These are phyloP conservation scores for Sebastes schlegelii DNA, from an alignment of 2,113 vertebrate genomes.

Conservation along the genomic window DNA sequence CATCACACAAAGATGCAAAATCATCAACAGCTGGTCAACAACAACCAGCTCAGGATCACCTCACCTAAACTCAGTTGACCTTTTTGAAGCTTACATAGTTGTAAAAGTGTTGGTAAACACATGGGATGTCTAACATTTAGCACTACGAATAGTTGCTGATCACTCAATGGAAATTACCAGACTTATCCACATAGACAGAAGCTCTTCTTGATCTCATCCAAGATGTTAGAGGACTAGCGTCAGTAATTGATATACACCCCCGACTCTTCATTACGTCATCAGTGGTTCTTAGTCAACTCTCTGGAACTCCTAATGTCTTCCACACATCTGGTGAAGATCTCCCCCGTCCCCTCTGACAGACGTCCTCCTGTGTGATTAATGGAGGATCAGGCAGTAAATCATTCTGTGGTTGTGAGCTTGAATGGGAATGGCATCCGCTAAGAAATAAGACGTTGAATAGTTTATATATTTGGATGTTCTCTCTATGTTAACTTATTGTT, in stretches of 20 bases:
- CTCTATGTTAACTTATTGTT: neutral
- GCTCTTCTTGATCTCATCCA: neutral
- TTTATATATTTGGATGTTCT: constrained; percentile 18
- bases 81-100: neutral
- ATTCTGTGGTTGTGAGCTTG: constrained; percentile 1
- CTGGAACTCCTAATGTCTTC: constrained; percentile 21
- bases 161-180: neutral
- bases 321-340: constrained; percentile 39
- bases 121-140: neutral
- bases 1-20: neutral
- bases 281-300: constrained; percentile 3
- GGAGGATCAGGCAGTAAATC: constrained; percentile 29
- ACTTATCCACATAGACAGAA: neutral
- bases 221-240: neutral
- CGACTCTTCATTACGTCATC: constrained; percentile 27
- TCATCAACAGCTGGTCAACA: neutral
- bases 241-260: constrained; percentile 12
- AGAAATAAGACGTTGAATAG: constrained; percentile 13
- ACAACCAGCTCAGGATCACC: neutral
- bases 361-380: constrained; percentile 9
- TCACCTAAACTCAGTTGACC: neutral
- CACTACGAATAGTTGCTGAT: neutral
- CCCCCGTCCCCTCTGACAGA: constrained; percentile 7
- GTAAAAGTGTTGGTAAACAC: neutral
- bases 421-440: constrained; percentile 8